phyloP scores from a whole-genome alignment of 1,140 invertebrate species.

The Ooceraea biroi region DNA sequence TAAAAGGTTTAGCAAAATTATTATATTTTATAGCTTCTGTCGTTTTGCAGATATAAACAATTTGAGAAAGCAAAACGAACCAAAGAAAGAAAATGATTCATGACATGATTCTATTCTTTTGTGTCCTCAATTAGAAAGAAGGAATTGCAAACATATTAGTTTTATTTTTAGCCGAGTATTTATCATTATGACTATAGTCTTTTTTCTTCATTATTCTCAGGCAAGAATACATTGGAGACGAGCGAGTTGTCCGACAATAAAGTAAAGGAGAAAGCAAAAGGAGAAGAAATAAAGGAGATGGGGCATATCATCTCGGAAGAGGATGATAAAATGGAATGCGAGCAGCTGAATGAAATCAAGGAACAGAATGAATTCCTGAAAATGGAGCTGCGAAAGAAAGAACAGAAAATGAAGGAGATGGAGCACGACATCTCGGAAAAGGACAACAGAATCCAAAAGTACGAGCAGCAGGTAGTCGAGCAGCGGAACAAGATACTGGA shows the following conservation, averaged over 20 bases:
- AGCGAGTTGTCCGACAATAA: neutral
- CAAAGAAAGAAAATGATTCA: too few relatives aligned
- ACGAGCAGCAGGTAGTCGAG: conserved; percentile 76
- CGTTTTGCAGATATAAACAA: too few relatives aligned
- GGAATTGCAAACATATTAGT: neutral
- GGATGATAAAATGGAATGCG: neutral
- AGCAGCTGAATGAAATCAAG: neutral
- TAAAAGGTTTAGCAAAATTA: neutral
- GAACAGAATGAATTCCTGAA: neutral
- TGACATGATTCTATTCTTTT: too few relatives aligned
- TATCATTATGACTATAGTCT: neutral
- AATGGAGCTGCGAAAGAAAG: conserved; percentile 68
- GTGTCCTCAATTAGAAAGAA: too few relatives aligned
- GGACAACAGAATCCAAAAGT: conserved; percentile 78
- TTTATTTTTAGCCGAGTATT: conserved; percentile 16
- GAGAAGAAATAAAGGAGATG: conserved; percentile 12
- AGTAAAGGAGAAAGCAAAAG: conserved; percentile 26
- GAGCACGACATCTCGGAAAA: conserved; percentile 79
- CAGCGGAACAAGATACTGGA: conserved; percentile 74
- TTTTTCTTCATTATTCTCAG: neutral
- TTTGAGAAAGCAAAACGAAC: too few relatives aligned
- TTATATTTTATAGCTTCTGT: neutral
- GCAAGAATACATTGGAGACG: neutral
- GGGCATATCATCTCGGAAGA: neutral
- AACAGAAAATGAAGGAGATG: conserved; percentile 81